phyloP scores from a whole-genome alignment of 2,797 vertebrate genomes.

The Megalops cyprinoides region DNA sequence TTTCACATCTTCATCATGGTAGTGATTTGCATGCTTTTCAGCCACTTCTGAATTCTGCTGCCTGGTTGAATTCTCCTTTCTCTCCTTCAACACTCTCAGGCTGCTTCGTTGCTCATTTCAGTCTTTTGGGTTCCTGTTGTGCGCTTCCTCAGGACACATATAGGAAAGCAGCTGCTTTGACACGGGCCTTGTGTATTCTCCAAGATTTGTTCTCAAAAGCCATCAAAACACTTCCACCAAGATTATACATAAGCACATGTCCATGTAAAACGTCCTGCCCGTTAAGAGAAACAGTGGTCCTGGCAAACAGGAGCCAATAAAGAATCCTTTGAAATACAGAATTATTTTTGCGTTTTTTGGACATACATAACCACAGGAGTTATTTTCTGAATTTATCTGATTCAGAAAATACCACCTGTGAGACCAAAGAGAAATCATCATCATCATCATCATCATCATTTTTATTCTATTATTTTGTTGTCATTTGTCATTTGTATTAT shows the following conservation, averaged over 20 bases:
- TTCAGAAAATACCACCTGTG: too few species aligned
- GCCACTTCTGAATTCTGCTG: too few species aligned
- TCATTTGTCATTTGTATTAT: neutral
- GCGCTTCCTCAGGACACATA: neutral
- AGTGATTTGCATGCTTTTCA: too few species aligned
- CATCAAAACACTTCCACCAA: neutral
- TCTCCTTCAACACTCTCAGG: neutral
- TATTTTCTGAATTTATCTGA: neutral
- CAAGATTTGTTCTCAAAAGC: neutral
- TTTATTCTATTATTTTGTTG: neutral
- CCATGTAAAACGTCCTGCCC: neutral
- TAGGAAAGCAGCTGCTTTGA: slow-evolving; percentile 13
- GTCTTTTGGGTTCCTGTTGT: slow-evolving; percentile 4
- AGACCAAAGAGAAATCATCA: too few species aligned
- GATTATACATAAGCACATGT: neutral
- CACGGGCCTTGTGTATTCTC: neutral
- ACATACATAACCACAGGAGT: neutral
- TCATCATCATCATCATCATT: too few species aligned
- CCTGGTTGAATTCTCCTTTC: too few species aligned
- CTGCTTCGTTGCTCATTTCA: neutral
- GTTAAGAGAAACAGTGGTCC: neutral
- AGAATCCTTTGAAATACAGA: neutral
- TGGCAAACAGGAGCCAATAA: neutral
- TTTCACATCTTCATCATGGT: too few species aligned
- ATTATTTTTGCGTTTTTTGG: neutral